Conservation (phyloP, 2,113 vertebrate genomes). For the Hippocampus abdominalis region DNA sequence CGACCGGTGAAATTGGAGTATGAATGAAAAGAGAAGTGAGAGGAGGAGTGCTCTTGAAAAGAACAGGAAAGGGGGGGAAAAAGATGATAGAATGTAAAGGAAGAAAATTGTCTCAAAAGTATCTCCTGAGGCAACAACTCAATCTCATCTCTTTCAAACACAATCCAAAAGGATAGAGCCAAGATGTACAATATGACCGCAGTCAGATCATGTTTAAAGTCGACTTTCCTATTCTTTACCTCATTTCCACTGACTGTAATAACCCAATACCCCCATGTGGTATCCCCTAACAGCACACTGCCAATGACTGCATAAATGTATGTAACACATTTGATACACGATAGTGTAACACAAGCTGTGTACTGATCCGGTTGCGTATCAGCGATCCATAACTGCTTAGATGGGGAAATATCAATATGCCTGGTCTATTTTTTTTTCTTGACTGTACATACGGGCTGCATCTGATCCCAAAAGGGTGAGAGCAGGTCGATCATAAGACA, state of each 20-base stretch:
- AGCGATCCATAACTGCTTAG: constrained; percentile 48
- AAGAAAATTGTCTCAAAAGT: constrained; percentile 38
- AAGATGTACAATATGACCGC: constrained; percentile 35
- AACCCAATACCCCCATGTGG: constrained; percentile 34
- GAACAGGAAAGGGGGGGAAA: constrained; percentile 5
- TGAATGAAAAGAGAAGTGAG: constrained; percentile 40
- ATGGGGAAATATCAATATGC: constrained; percentile 26
- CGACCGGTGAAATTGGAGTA: constrained; percentile 22
- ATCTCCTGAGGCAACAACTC: constrained; percentile 46
- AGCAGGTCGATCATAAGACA: constrained; percentile 20
- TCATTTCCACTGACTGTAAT: constrained; percentile 38
- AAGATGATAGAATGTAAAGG: constrained; percentile 19
- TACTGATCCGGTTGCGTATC: constrained; percentile 48
- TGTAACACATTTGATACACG: constrained; percentile 49
- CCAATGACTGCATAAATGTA: constrained; percentile 50
- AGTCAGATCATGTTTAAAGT: constrained; percentile 46
- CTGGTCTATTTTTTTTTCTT: constrained; percentile 36
- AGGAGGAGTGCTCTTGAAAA: constrained; percentile 32
- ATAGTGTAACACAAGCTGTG: constrained; percentile 55
- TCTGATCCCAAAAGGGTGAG: constrained; percentile 35
- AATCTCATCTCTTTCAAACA: constrained; percentile 42
- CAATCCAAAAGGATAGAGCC: constrained; percentile 29
- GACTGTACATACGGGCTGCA: constrained; percentile 32
- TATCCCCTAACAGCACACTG: constrained; percentile 53
- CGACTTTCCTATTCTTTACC: constrained; percentile 41